A percentile compares a stretch with the other conserved stretches of the same genome.
phyloP scores from a whole-genome alignment of 2,888 invertebrate genomes.

The Pachymerium ferrugineum region DNA sequence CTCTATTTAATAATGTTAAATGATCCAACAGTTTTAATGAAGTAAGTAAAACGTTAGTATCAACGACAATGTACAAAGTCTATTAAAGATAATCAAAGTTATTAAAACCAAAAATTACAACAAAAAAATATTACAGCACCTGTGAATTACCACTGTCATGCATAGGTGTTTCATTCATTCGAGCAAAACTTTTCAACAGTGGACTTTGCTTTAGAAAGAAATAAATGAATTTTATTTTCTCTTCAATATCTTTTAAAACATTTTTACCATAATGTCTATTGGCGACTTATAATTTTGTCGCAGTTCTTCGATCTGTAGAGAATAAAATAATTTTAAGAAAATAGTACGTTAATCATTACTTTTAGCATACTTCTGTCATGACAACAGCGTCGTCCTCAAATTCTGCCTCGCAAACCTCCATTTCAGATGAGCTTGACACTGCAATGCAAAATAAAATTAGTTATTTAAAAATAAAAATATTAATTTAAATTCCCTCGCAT shows the following conservation, averaged over 20 bases:
- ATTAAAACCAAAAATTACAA: not conserved
- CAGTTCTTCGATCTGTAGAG: not conserved
- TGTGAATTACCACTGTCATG: not conserved
- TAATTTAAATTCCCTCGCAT: not conserved
- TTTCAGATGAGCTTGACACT: not conserved
- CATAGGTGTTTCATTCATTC: too few relatives aligned
- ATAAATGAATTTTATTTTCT: not conserved
- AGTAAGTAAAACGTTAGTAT: slow-evolving; percentile 49
- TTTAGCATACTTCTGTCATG: not conserved
- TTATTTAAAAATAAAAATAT: not conserved
- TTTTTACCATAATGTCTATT: not conserved
- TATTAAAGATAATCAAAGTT: not conserved
- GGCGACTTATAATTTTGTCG: not conserved
- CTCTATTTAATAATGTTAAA: slow-evolving; percentile 43
- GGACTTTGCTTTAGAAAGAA: not conserved
- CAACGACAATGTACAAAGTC: slow-evolving; percentile 43
- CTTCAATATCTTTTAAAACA: not conserved
- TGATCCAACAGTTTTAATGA: slow-evolving; percentile 44
- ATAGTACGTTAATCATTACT: not conserved
- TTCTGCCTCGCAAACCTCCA: not conserved
- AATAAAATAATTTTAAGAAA: not conserved
- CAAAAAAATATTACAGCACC: not conserved
- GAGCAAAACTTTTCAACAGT: too few relatives aligned
- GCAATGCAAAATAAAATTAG: not conserved
- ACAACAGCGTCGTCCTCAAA: not conserved